Conservation (phyloP, 2,888 invertebrate genomes). For the Kryphioiulus occultus region DNA sequence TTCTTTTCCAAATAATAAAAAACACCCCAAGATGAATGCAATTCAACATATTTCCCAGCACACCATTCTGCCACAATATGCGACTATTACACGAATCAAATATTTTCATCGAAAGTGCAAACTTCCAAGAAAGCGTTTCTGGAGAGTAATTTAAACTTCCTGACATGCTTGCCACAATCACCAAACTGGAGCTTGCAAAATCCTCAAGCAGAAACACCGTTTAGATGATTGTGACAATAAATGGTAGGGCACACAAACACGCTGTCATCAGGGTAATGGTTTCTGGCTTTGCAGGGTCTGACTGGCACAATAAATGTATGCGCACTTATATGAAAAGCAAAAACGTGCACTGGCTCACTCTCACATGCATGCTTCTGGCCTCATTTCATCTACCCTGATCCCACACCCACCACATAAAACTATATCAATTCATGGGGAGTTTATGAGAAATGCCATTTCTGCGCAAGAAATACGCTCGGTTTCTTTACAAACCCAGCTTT, state of each 20-base stretch:
- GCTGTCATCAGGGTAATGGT: background rate
- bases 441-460: constrained; percentile 36
- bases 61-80: background rate
- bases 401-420: constrained; percentile 14
- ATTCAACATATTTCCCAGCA: background rate
- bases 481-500: background rate
- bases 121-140: background rate
- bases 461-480: background rate
- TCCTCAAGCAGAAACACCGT: background rate
- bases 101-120: background rate
- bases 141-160: background rate
- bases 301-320: constrained; percentile 4
- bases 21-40: background rate
- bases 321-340: background rate
- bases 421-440: constrained; percentile 33
- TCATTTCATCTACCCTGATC: background rate
- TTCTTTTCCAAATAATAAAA: too few relatives aligned
- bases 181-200: background rate
- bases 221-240: constrained; percentile 33
- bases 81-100: constrained; percentile 24
- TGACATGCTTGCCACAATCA: background rate
- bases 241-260: background rate
- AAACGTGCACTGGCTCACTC: background rate
- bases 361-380: background rate
- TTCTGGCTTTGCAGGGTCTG: background rate